phyloP scores from a whole-genome alignment of 2,888 invertebrate species.

The Neria commutata region DNA sequence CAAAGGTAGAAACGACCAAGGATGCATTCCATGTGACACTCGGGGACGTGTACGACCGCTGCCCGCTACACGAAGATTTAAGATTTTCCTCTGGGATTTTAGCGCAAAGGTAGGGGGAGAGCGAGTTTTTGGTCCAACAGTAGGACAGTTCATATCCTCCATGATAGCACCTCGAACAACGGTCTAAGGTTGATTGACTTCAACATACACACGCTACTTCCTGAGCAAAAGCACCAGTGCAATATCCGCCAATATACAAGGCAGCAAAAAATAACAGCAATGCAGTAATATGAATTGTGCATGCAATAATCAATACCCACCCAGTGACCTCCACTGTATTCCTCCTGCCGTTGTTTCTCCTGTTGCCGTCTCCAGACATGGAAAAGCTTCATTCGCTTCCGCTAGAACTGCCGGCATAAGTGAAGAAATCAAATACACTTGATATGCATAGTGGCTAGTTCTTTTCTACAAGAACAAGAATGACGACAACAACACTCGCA shows the following conservation, averaged over 20 bases:
- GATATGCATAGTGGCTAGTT: conserved; percentile 24
- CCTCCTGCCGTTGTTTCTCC: conserved; percentile 11
- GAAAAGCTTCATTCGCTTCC: conserved; percentile 46
- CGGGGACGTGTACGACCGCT: too few species aligned
- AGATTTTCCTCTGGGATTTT: too few species aligned
- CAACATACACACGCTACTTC: too few species aligned
- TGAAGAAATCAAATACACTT: conserved; percentile 25
- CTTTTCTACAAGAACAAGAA: background rate
- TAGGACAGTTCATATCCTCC: too few species aligned
- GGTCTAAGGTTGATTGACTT: too few species aligned
- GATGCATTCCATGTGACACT: too few species aligned
- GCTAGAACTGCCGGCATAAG: conserved; percentile 32
- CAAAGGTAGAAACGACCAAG: too few species aligned
- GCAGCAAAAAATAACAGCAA: background rate
- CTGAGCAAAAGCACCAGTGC: conserved; percentile 14
- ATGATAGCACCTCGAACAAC: too few species aligned
- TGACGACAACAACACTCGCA: conserved; percentile 1
- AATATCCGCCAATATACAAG: conserved; percentile 4
- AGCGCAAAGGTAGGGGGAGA: too few species aligned
- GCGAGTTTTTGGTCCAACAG: too few species aligned
- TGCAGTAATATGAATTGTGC: background rate
- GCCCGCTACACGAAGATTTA: too few species aligned
- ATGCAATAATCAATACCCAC: conserved; percentile 27
- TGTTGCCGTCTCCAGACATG: conserved; percentile 25
- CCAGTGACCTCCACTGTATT: conserved; percentile 39